Percentiles rank a stretch among this genome's conserved stretches.
Evolutionary conservation across 2,797 vertebrate genomes (phyloP).

Genomic region (Bucorvus abyssinicus): DNA sequence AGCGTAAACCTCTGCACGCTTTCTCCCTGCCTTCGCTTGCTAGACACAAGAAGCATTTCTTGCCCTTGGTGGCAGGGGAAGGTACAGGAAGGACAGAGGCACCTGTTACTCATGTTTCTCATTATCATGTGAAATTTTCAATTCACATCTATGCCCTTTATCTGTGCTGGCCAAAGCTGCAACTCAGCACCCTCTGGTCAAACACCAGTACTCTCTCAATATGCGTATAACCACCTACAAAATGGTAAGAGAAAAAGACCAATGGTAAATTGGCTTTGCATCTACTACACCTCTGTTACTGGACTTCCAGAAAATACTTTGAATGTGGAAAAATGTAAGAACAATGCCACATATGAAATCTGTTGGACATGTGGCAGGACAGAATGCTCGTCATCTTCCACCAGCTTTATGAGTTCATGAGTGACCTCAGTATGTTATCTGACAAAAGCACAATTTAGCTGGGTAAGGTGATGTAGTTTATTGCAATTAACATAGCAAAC

Average conservation of each 20-base stretch:
- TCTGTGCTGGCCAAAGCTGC: not conserved
- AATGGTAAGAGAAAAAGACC: not conserved
- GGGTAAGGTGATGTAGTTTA: not conserved
- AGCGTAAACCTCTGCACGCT: not conserved
- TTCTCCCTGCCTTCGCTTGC: not conserved
- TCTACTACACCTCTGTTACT: not conserved
- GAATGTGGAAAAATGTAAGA: not conserved
- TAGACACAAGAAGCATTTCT: not conserved
- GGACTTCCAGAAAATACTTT: not conserved
- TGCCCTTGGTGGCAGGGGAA: not conserved
- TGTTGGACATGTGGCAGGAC: not conserved
- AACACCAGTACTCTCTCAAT: not conserved
- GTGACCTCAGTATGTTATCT: not conserved
- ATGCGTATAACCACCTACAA: not conserved
- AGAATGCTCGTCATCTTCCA: not conserved
- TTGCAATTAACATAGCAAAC: not conserved
- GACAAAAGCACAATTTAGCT: not conserved
- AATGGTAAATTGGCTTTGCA: not conserved
- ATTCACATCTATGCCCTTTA: not conserved
- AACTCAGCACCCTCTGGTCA: not conserved
- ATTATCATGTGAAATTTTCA: not conserved
- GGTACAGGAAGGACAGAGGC: not conserved
- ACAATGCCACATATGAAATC: not conserved
- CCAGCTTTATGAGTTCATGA: not conserved
- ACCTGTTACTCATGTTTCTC: not conserved